A percentile compares a stretch with the other conserved stretches of the same genome.
Evolutionary conservation across 2,113 vertebrate genomes (phyloP).

Genomic region (Crypturellus undulatus): DNA sequence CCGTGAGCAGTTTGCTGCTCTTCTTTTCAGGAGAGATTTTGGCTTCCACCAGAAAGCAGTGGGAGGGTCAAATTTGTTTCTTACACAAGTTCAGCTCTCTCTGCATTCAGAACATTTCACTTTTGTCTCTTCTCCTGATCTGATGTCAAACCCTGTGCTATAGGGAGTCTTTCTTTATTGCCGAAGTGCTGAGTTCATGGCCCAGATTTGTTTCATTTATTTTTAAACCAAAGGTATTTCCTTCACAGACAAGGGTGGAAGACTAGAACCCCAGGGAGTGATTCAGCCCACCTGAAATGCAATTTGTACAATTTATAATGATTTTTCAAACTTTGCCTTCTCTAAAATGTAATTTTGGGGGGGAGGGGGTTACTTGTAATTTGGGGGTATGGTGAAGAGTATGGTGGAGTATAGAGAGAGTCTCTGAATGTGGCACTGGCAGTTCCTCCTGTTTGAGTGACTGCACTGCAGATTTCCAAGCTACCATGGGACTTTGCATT

Average conservation of each 20-base stretch:
- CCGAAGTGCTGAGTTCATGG: not conserved
- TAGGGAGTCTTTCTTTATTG: not conserved
- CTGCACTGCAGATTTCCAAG: constrained; percentile 1
- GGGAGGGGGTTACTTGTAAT: not conserved
- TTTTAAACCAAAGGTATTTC: not conserved
- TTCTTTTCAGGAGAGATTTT: not conserved
- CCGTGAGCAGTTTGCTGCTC: not conserved
- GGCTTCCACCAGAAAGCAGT: not conserved
- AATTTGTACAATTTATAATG: not conserved
- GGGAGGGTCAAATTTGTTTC: not conserved
- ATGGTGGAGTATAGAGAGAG: not conserved
- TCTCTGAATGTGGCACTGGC: not conserved
- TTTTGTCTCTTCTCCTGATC: not conserved
- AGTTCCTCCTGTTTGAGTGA: constrained; percentile 16
- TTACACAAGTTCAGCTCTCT: not conserved
- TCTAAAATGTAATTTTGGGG: not conserved
- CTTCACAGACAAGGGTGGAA: not conserved
- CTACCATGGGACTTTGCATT: constrained; percentile 22
- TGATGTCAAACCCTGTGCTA: not conserved
- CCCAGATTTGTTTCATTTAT: not conserved
- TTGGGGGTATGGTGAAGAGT: not conserved
- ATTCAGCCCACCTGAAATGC: not conserved
- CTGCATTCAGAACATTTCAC: not conserved
- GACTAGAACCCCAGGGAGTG: not conserved
- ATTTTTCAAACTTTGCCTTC: not conserved